Base-by-base conservation (phyloP, 92 coral and sea anemone genomes). In the Phenganax subtilis region DNA sequence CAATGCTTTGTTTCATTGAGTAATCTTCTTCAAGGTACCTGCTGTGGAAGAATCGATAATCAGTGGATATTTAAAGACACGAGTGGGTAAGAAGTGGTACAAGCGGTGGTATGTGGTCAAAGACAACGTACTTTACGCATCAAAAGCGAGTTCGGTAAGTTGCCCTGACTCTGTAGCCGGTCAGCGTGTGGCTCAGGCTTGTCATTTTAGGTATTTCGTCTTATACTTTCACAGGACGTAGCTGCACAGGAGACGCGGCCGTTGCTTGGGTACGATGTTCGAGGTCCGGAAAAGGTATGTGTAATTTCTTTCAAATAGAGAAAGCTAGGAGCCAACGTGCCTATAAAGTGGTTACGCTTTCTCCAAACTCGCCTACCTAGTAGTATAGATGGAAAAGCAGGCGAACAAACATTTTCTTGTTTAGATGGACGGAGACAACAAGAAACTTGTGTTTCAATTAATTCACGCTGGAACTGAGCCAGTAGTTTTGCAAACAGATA, bases 71-170 rank as follows among this genome's bases (percentile, higher is more conserved):
- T 80, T 94, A 10, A 91, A 71, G 69, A 90, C 69, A 71, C 92
- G 89, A 44, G 89, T 90, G 51, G 86, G 89, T 74, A 91, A 89
- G 76, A 87, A 85, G 55, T 94, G 96, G 92, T 91, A 94, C 59
- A 86, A 89, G 70, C 82, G 86, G 51, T 94, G 98, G 98, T 94
- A 92, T 81, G 98, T 94, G 55, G 87, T 94, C 30, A 94, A 94
- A 60, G 93, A 87, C 88, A 91, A 86, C 55, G 98, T 94, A 0
- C 86, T 94, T 57, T 94, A 94, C 72, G 89, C 97, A 4, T 91
- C 89, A 85, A 94, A 94, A 84, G 98, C 98, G 20, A 94, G 96
- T 78, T 91, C 97, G 87, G 98, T 91, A 84, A 85, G 97, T 67
- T 17, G 6, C 44, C 27, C 10, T 53, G 12, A 82, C 76, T 56